Base-by-base conservation (phyloP, 2,113 vertebrate species). In the Gulo gulo region DNA sequence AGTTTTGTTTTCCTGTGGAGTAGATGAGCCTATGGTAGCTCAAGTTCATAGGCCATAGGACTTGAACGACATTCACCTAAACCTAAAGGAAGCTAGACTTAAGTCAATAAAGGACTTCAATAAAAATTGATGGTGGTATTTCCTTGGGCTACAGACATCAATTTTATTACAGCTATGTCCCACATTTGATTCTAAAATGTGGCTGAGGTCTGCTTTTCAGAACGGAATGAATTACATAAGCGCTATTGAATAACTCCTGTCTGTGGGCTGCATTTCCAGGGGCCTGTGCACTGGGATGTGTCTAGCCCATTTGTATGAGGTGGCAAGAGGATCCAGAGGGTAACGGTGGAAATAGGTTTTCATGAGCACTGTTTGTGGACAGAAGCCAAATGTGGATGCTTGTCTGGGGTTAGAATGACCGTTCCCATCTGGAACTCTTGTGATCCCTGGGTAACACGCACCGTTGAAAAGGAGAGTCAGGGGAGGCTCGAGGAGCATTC, bases 21-120 rank as follows among this genome's bases (percentile, higher is more conserved):
- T 45, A 88, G 50, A 45, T 71, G 55, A 92, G 24, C 63, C 55
- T 47, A 15, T 45, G 52, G 36, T 31, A 45, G 36, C 10, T 14
- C 78, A 81, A 26, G 65, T 88, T 82, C 47, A 91, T 47, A 91
- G 93, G 31, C 16, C 9, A 16, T 4, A 55, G 20, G 57, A 45
- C 45, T 94, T 84, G 87, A 92, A 95, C 88, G 63, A 91, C 42
- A 84, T 87, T 90, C 18, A 1, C 23, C 11, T 94, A 73, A 92
- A 81, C 45, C 15, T 83, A 59, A 91, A 95, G 71, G 85, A 91
- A 96, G 34, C 36, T 96, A 81, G 76, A 45, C 5, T 95, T 55
- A 55, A 93, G 71, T 65, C 13, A 55, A 94, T 94, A 88, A 90
- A 88, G 26, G 24, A 91, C 96, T 97, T 97, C 88, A 97, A n/a